Evolutionary conservation across 1,140 invertebrate species (phyloP).

Genomic region (Solenopsis invicta): DNA sequence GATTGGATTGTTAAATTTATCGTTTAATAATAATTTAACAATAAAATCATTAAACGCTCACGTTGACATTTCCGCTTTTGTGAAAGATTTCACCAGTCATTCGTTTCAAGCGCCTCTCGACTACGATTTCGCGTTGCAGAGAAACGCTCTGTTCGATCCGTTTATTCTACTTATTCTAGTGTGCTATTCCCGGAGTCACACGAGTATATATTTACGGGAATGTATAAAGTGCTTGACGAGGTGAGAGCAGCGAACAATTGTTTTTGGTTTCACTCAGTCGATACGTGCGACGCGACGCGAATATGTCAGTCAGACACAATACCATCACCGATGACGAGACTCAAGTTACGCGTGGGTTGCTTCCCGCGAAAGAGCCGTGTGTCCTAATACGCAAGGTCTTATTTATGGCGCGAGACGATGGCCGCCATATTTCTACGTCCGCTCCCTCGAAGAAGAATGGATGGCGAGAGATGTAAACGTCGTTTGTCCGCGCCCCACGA

Average conservation of each 20-base stretch:
- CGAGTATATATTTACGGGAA: not conserved
- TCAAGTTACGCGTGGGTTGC: not conserved
- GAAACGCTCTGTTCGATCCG: not conserved
- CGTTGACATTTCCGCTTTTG: not conserved
- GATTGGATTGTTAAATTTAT: not conserved
- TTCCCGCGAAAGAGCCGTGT: not conserved
- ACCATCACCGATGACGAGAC: not conserved
- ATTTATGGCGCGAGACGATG: slow-evolving; percentile 45
- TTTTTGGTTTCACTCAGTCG: not conserved
- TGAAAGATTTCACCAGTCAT: not conserved
- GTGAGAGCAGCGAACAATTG: not conserved
- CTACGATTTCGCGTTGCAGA: not conserved
- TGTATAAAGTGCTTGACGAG: slow-evolving; percentile 8
- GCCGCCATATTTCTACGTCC: slow-evolving; percentile 22
- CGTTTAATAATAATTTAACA: not conserved
- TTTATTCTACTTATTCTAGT: not conserved
- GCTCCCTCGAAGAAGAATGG: slow-evolving; percentile 21
- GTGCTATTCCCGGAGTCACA: not conserved
- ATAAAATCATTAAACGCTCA: not conserved
- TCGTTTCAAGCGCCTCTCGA: not conserved
- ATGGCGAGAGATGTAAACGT: slow-evolving; percentile 20
- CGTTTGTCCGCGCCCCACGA: slow-evolving; percentile 31
- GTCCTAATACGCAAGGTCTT: slow-evolving; percentile 23
- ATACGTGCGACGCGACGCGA: not conserved
- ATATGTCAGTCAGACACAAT: not conserved